Evolutionary conservation across 2,113 vertebrate species (phyloP), one percentile per base, ranked within the genome.

Genomic region (Zapornia atra): DNA sequence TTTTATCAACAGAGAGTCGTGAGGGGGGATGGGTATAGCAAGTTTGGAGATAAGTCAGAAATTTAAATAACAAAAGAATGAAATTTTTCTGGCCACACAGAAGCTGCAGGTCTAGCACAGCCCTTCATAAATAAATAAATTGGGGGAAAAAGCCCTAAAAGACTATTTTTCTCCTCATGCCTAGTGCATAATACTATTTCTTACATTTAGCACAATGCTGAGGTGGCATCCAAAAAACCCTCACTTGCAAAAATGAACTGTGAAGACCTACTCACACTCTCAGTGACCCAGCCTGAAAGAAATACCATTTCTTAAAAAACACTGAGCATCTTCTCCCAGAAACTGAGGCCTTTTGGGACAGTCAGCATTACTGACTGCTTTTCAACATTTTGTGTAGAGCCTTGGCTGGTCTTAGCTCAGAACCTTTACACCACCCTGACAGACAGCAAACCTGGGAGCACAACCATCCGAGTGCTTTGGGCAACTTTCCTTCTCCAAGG

Each of bases 121-220:
- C 6, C 4, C 5, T 15, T 22, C 50, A 42, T 60, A 89, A 94
- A 78, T 73, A 75, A 86, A 69, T 29, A 50, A 70, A 79, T 50
- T 18, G 18, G 28, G 0, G 1, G 24, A 59, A 53, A 17, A 82
- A 25, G 7, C 0, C 2, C n/a, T 40, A 8, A 69, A 93, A 64
- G n/a, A 9, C 22, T 29, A 12, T 56, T 56, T 56, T 4, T 90
- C 17, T 11, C 17, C 17, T 17, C 15, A 18, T 76, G 21, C 31
- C 40, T 57, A 46, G 17, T 40, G 6, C 80, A 73, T 65, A 79
- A 61, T 42, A 36, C 36, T 82, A 5, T 20, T 53, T 92, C 85
- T 96, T 73, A 69, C 18, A 18, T 50, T 71, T 59, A 59, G 38
- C 63, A 63, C 17, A 82, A 42, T 88, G 85, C 92, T 95, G 90